Conservation (phyloP, 1,140 invertebrate genomes). For the Bombus picipes region DNA sequence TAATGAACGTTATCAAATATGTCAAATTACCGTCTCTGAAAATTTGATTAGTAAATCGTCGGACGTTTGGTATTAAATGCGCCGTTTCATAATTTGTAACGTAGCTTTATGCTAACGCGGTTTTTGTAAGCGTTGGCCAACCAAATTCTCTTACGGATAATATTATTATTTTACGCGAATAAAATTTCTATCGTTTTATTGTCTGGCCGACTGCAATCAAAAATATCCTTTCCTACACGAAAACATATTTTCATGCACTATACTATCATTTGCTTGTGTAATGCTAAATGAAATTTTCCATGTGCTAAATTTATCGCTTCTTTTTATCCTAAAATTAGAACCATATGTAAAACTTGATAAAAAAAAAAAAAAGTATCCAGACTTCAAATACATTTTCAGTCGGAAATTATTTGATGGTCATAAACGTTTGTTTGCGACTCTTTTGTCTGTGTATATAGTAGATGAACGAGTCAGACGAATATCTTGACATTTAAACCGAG, state of each 20-base stretch:
- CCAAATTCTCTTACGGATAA: background rate
- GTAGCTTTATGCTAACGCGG: too few species aligned
- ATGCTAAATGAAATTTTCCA: background rate
- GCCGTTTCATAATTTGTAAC: constrained; percentile 3
- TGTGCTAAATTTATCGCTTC: background rate
- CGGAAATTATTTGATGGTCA: too few species aligned
- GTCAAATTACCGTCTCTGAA: constrained; percentile 31
- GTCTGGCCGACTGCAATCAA: background rate
- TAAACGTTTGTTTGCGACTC: too few species aligned
- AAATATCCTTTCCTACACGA: background rate
- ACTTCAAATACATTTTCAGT: too few species aligned
- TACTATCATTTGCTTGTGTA: background rate
- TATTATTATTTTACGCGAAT: background rate
- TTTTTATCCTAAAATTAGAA: background rate
- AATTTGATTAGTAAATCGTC: constrained; percentile 29
- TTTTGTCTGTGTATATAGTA: too few species aligned
- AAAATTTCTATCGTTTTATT: background rate
- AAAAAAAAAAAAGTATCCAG: too few species aligned
- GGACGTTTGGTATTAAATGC: background rate
- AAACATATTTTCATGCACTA: background rate
- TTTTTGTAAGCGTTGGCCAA: background rate
- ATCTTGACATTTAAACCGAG: too few species aligned
- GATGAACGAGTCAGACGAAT: too few species aligned
- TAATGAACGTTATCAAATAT: constrained; percentile 43
- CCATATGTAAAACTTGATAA: too few species aligned